Evolutionary conservation across 2,113 vertebrate genomes (phyloP), one percentile per base, ranked within the genome.

Genomic region (Orthonyx spaldingii): DNA sequence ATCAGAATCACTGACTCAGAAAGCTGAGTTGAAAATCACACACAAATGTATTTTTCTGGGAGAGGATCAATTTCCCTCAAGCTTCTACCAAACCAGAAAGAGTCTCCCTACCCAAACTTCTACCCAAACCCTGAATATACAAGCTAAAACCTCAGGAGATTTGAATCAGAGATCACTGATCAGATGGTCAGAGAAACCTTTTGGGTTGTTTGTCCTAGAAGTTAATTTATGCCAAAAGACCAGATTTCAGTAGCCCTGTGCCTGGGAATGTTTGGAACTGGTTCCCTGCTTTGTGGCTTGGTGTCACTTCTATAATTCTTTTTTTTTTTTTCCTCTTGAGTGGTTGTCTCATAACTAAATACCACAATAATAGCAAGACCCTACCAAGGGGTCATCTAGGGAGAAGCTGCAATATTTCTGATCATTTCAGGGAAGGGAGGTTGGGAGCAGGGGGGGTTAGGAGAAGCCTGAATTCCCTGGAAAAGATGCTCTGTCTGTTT

Each of bases 331-430:
- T 32, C 15, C 50, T 65, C 35, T 80, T 88, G 82, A 81, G 61
- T 89, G 30, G 52, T 46, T 94, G 41, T 93, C 52, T 86, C 76
- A 55, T 71, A 88, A 78, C 64, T 84, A 80, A 95, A 92, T 68
- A 72, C 85, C 93, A 93, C 92, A 90, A 87, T 78, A 96, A 96
- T 60, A 56, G 92, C 64, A 93, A 76, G 68, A 93, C 27, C 11
- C 50, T 96, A 90, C 57, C 76, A 93, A 84, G 59, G 69, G 90
- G 71, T 87, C 69, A 86, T 86, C 8, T 89, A 82, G 76, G 80
- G 76, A 94, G 83, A 92, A 90, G 83, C 6, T 78, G 44, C 52
- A 71, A 84, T 78, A 86, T 80, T 96, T 84, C 64, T 68, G 56
- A 89, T 88, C 64, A 53, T 92, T 96, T 94, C 86, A 71, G 75